phyloP scores from a whole-genome alignment of 1,140 invertebrate genomes.

The Aricia agestis region DNA sequence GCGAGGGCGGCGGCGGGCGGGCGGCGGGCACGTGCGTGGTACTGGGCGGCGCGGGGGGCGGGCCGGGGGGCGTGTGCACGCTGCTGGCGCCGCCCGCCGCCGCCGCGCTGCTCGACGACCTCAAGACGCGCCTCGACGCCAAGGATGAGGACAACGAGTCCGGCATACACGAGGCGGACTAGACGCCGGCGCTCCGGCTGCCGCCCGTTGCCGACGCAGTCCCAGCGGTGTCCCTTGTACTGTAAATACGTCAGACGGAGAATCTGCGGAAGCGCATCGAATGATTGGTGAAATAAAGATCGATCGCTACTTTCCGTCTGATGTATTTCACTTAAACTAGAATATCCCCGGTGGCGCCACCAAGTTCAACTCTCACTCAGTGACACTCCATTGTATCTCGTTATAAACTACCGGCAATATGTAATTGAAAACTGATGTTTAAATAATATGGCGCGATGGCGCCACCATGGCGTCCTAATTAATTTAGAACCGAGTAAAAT shows the following conservation, averaged over 20 bases:
- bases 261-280: no score
- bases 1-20: conserved; percentile 19
- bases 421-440: no score
- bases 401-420: background rate
- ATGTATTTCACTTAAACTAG: no score
- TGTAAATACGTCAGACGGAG: no score
- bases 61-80: conserved; percentile 45
- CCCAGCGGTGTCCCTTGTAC: no score
- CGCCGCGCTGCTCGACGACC: conserved; percentile 62
- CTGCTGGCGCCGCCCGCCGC: conserved; percentile 42
- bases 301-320: no score
- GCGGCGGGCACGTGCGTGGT: conserved; percentile 32
- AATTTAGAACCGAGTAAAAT: background rate
- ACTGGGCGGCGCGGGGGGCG: conserved; percentile 44
- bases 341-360: no score
- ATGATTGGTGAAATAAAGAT: no score
- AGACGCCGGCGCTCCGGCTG: conserved; percentile 19
- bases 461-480: background rate
- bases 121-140: conserved; percentile 57
- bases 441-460: background rate
- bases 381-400: no score
- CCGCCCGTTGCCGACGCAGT: no score
- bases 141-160: conserved; percentile 70
- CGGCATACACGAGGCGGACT: conserved; percentile 66
- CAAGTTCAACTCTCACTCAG: no score